phyloP scores from a whole-genome alignment of 2,888 invertebrate genomes.

The Sipha maydis region DNA sequence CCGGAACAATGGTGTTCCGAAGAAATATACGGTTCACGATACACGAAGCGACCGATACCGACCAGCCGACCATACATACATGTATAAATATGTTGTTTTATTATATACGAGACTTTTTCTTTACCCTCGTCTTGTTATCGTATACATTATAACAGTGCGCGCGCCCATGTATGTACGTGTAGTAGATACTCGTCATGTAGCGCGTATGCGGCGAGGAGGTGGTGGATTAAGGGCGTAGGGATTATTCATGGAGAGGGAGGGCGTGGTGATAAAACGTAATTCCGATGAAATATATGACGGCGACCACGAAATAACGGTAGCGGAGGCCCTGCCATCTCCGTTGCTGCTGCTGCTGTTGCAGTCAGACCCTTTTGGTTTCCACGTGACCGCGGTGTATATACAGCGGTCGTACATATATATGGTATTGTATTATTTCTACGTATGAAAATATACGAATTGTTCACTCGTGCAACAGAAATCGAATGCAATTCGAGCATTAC shows the following conservation, averaged over 20 bases:
- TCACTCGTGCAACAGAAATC: conserved; percentile 50
- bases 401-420: too few relatives aligned
- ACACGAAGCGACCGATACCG: background rate
- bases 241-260: background rate
- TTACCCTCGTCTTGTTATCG: background rate
- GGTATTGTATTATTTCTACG: background rate
- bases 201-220: background rate
- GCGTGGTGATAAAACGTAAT: conserved; percentile 35
- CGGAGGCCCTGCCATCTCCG: background rate
- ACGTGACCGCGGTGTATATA: background rate
- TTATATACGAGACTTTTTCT: too few relatives aligned
- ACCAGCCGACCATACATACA: background rate
- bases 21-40: conserved; percentile 1
- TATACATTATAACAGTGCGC: too few relatives aligned
- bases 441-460: background rate
- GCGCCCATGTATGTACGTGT: background rate
- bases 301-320: conserved; percentile 29
- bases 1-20: conserved; percentile 42
- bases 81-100: background rate
- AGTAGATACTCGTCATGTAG: background rate
- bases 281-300: conserved; percentile 38
- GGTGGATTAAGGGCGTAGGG: background rate
- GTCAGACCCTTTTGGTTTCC: conserved; percentile 2
- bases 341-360: background rate
- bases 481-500: conserved; percentile 23